Base-by-base conservation (phyloP, 1,140 invertebrate species). In the Pseudobourletiella spinata region DNA sequence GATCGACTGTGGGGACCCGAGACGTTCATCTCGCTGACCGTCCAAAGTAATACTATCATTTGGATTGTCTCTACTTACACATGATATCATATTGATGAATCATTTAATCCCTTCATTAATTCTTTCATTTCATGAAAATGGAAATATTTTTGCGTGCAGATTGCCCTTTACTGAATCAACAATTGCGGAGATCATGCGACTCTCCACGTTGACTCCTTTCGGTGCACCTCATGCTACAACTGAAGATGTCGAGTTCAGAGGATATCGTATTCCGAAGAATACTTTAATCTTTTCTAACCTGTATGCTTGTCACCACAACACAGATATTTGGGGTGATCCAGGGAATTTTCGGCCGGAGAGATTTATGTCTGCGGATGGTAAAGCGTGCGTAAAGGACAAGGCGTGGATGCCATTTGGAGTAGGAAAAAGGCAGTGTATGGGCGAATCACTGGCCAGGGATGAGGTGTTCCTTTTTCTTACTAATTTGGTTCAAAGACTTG, bases 231-330 rank as follows among this genome's bases (percentile, higher is more conserved):
- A 68, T 39, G 14, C 2, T 14, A 39, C 61, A 3, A 29, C 46
- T 2, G 39, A 44, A 18, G 70, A 74, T 48, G 63, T 71, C 3
- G 59, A 61, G 20, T 55, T 75, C n/a, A 44, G 61, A 8, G 73
- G 74, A 1, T 75, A 72, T 57, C 25, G 55, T 3, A 73, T 78
- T 35, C 76, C 76, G 11, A 71, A 71, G 57, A 73, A 71, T 32
- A 66, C 75, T 15, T 66, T 73, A 2, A 65, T 78, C 14, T 60
- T 78, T 0, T 71, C 73, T 6, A 64, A 64, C 29, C 18, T 43
- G 1, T 64, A 64, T 29, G 50, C 18, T 14, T 20, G 39, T 24
- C 62, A 64, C 30, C 18, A 42, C 16, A 42, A 56, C 26, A 28
- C 42, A 8, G 18, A 59, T 6, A 28, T 52, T 32, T 64, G 46